Evolutionary conservation across 2,888 invertebrate genomes (phyloP).

Genomic region (Clivina fossor): DNA sequence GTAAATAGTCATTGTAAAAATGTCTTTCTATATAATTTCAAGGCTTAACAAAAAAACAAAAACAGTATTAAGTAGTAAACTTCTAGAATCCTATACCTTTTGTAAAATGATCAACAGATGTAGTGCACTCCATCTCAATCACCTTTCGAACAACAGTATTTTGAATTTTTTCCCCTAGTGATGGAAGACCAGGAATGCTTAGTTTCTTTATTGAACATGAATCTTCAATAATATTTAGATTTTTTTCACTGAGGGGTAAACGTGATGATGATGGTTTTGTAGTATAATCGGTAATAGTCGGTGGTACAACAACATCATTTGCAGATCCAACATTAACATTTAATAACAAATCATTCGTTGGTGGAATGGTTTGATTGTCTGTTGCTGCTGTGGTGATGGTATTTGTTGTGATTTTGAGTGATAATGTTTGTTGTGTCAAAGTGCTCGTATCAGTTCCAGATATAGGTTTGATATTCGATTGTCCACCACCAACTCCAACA

Average conservation of each 20-base stretch:
- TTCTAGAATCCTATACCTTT: constrained; percentile 18
- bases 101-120: constrained; percentile 21
- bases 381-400: constrained; percentile 1
- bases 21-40: not conserved
- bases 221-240: constrained; percentile 15
- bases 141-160: constrained; percentile 22
- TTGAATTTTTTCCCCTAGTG: constrained; percentile 24
- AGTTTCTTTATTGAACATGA: not conserved
- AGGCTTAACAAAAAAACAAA: not conserved
- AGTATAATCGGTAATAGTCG: constrained; percentile 8
- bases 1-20: not conserved
- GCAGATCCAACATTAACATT: constrained; percentile 8
- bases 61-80: not conserved
- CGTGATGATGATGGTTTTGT: constrained; percentile 8
- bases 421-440: constrained; percentile 50
- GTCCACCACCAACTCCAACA: constrained; percentile 54
- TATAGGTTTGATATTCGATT: constrained; percentile 62
- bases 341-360: constrained; percentile 36
- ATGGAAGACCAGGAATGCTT: constrained; percentile 16
- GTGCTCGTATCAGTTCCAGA: constrained; percentile 50
- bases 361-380: constrained; percentile 34
- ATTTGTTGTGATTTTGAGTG: constrained; percentile 50
- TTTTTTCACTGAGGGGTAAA: constrained; percentile 18
- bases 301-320: constrained; percentile 2
- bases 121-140: constrained; percentile 20